Conservation (phyloP, 2,113 vertebrate species). For the Falcunculus frontatus region DNA sequence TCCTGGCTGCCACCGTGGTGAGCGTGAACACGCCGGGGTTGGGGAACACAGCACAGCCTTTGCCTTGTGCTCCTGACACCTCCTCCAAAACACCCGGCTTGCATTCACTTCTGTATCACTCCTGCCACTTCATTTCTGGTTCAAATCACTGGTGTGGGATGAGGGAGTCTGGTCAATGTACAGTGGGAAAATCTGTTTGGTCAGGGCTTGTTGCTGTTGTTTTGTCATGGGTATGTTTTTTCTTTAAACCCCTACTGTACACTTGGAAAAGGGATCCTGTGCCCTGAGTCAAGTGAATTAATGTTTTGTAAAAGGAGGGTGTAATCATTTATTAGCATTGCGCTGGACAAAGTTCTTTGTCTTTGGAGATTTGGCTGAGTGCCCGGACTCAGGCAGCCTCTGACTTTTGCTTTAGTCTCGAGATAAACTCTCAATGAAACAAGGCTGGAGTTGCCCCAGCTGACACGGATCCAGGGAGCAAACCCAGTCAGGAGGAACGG, state of each 20-base stretch:
- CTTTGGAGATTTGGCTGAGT: conserved; percentile 23
- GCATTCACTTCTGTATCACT: rapidly evolving
- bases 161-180: neutral
- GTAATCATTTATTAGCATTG: conserved; percentile 43
- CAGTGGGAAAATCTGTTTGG: neutral
- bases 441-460: conserved; percentile 19
- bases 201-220: neutral
- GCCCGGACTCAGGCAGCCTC: conserved; percentile 17
- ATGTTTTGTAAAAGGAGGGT: conserved; percentile 36
- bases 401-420: conserved; percentile 49
- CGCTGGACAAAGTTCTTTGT: conserved; percentile 52
- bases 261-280: neutral
- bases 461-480: conserved; percentile 25
- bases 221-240: neutral
- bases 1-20: neutral
- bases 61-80: neutral
- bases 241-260: neutral
- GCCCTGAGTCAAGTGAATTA: conserved; percentile 15
- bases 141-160: neutral
- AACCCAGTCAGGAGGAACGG: conserved; percentile 26
- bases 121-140: neutral
- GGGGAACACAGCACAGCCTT: neutral
- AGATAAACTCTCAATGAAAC: conserved; percentile 55
- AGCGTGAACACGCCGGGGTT: rapidly evolving
- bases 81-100: neutral